Base-by-base conservation (phyloP, 2,888 invertebrate genomes). In the Pachymerium ferrugineum region DNA sequence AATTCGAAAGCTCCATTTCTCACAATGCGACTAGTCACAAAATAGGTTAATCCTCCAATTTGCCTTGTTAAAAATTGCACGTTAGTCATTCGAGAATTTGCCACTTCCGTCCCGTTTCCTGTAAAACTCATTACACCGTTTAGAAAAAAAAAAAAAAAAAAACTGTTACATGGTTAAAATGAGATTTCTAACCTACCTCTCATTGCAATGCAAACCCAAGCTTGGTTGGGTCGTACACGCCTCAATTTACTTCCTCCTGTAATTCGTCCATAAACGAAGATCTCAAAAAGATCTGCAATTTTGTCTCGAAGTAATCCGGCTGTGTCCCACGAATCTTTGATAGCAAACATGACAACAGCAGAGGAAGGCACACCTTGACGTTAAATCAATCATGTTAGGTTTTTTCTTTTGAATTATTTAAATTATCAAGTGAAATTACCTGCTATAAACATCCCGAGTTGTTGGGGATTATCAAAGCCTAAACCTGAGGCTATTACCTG, bases 211-310 rank as follows among this genome's bases (percentile, higher is more conserved):
- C 62, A 54, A 12, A 67, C 73, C 73, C 73, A 73, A 10, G 73
- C 73, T 30, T 73, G 73, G 14, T 73, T 67, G 10, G 62, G 62
- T 1, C 31, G 12, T 16, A 73, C 73, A 14, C 22, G 16, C 6
- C 73, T 25, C n/a, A 73, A 31, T 38, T 67, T 73, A 33, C 73
- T 73, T n/a, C 25, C 16, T 28, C 42, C 42, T 12, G 73, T 73
- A 29, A 73, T 33, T 73, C 67, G 25, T 29, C 73, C 73, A 19
- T 73, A 73, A 6, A 73, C 73, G 25, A 73, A 73, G 12, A 29
- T 73, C 31, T 73, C 73, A 31, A 73, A 73, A 19, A 67, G 19
- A 31, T 73, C 33, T 8, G 62, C 12, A 28, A 73, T 28, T 42
- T 30, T 35, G 28, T 72, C 72, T n/a, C 67, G 28, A 28, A 19